Evolutionary conservation across 2,113 vertebrate genomes (phyloP), one percentile per base, ranked within the genome.

Genomic region (Numenius arquata): DNA sequence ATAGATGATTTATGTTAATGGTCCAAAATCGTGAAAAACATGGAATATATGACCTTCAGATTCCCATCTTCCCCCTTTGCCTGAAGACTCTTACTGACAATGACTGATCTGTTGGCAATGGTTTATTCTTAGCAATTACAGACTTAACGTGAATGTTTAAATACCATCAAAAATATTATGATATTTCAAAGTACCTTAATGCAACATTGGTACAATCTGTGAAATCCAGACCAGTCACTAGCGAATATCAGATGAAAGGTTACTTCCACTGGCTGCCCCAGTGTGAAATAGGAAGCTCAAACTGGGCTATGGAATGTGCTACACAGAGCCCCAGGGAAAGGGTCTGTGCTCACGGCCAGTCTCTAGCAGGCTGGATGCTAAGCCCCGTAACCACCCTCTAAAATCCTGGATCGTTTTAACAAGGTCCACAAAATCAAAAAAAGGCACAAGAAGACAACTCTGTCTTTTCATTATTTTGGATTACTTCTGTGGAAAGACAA

Each of bases 131-230:
- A 89, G 95, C 95, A 87, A 96, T 88, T 93, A 96, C 61, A 93
- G 87, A 93, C 62, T 88, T 96, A 82, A 91, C 87, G 93, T 82
- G 89, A 96, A 95, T 91, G 84, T 95, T 95, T 96, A 95, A 97
- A 96, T 95, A 96, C 67, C 94, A 96, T 95, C 77, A 92, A 95
- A 97, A 96, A 95, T 89, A 96, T 96, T 95, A 95, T 79, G 89
- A 75, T 94, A 95, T 91, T 92, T 95, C 62, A 27, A 71, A 96
- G 77, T 59, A 91, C 66, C 76, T 92, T 91, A 93, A 92, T 41
- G 83, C 53, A 72, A 94, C 29, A 1, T 65, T 92, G 90, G 92
- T 91, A 90, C 53, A 92, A 75, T 92, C 91, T 95, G 84, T 82
- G 58, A 92, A 66, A 92, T 19, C 50, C 77, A 65, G 71, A 79